Conservation (phyloP, 2,888 invertebrate genomes). For the Tortricodes alternella region DNA sequence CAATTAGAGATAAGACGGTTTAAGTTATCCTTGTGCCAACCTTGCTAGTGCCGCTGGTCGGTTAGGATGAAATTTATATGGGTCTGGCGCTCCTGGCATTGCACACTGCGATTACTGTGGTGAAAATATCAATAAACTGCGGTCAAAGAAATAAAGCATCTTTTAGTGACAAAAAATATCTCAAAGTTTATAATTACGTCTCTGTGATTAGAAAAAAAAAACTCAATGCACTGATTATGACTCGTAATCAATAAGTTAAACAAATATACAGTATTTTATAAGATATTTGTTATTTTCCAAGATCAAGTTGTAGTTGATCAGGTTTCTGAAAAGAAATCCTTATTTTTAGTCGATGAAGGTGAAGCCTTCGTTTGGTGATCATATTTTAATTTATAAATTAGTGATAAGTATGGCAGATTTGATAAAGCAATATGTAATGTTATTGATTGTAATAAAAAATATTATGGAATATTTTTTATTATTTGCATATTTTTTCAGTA, state of each 20-base stretch:
- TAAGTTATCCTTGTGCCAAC: too few relatives aligned
- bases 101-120: too few relatives aligned
- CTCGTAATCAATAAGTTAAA: not conserved
- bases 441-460: conserved; percentile 32
- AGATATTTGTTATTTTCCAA: not conserved
- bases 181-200: too few relatives aligned
- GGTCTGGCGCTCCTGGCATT: too few relatives aligned
- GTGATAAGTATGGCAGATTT: conserved; percentile 31
- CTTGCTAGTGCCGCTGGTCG: too few relatives aligned
- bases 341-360: not conserved
- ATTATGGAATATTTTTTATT: conserved; percentile 25
- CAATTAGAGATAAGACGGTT: too few relatives aligned
- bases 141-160: too few relatives aligned
- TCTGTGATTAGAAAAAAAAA: too few relatives aligned
- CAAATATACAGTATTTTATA: conserved; percentile 19
- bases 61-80: too few relatives aligned
- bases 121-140: too few relatives aligned
- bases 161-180: too few relatives aligned
- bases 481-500: not conserved
- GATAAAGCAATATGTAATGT: conserved; percentile 42
- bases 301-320: not conserved
- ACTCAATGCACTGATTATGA: conserved; percentile 8
- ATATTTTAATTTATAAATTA: conserved; percentile 1
- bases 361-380: not conserved
- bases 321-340: too few relatives aligned